These are phyloP conservation scores for Plecotus auritus DNA, from an alignment of 2,113 vertebrate species.

Conservation along the genomic window DNA sequence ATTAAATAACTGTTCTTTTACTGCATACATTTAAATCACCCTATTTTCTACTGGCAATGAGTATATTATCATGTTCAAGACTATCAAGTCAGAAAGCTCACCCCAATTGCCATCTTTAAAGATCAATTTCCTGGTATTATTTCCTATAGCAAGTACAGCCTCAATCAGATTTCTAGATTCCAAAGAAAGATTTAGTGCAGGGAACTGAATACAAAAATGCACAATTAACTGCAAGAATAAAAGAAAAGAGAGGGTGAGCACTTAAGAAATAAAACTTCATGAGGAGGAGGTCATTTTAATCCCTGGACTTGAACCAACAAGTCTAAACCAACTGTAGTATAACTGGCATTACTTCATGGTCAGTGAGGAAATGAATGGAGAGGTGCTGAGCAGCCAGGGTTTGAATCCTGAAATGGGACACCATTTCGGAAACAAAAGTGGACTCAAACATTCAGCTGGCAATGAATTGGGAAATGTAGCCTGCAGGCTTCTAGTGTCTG, in stretches of 20 bases:
- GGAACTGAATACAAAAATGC: background rate
- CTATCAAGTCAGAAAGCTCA: background rate
- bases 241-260: background rate
- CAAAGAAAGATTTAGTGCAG: background rate
- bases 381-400: background rate
- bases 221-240: background rate
- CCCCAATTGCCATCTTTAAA: background rate
- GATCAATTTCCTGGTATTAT: background rate
- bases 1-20: background rate
- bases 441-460: background rate
- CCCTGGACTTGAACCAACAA: background rate
- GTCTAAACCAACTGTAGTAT: background rate
- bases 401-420: background rate
- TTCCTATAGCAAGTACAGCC: background rate
- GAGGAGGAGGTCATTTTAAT: background rate
- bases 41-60: background rate
- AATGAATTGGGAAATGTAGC: background rate
- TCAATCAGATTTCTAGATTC: background rate
- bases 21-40: background rate
- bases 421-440: background rate
- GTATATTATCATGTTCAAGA: background rate
- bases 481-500: background rate
- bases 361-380: background rate
- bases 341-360: background rate
- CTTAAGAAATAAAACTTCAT: background rate